Evolutionary conservation across 2,113 vertebrate genomes (phyloP), one percentile per base, ranked within the genome.

Genomic region (Platysteira castanea): DNA sequence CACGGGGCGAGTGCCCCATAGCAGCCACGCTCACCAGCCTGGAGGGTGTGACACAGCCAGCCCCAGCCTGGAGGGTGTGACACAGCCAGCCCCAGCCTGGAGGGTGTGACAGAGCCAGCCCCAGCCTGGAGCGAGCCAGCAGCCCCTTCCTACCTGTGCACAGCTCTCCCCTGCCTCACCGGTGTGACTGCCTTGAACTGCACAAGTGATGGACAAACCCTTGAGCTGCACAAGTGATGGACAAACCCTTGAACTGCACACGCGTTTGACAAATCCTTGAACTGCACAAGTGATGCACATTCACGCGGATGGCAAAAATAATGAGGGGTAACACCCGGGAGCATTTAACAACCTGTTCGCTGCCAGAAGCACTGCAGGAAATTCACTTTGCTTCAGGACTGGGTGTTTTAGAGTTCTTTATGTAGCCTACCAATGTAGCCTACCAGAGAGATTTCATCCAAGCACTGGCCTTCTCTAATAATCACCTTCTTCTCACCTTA

Each of bases 1-100:
- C 54, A 5, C 0, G 0, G 61, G 39, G 18, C 1, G 0, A 59
- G n/a, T 37, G 33, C 69, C 9, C 1, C 35, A 9, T 0, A 0
- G 49, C 21, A 60, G 67, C 41, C 3, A 1, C 30, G 6, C 30
- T 68, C 9, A 8, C 15, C 35, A 52, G 15, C 18, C 33, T 9
- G 37, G 46, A 74, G 20, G 15, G 13, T 15, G n/a, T 22, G 37
- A 47, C 33, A 60, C 33, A 42, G 67, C 57, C 57, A 47, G 57
- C 39, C 11, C 5, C 4, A 75, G 28, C 27, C 52, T 42, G 21
- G 2, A 63, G 57, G 15, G 13, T 15, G n/a, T 22, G 37, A 47
- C 33, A 60, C 33, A 42, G 67, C 57, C 57, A 47, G 57, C 39
- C 11, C 15, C 35, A 52, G 15, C 18, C 33, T 9, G 37, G 46